These are phyloP conservation scores for Asarcornis scutulata DNA, from an alignment of 2,113 vertebrate genomes.

Conservation along the genomic window DNA sequence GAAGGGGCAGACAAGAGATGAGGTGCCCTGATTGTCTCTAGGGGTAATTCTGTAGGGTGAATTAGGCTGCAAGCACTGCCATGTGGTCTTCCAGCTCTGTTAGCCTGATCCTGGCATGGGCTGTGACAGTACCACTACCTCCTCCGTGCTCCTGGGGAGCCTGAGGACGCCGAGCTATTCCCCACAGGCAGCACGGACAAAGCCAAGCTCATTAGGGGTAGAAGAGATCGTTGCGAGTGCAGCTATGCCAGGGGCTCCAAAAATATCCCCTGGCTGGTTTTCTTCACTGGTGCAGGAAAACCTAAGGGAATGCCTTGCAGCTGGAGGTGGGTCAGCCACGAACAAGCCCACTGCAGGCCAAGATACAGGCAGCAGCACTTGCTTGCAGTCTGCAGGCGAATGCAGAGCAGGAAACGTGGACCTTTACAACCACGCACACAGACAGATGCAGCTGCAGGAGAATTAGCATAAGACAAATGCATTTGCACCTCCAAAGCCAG, in stretches of 20 bases:
- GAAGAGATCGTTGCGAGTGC: background rate
- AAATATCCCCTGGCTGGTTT: background rate
- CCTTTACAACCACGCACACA: background rate
- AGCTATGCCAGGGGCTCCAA: background rate
- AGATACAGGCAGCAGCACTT: background rate
- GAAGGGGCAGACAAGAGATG: background rate
- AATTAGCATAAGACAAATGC: background rate
- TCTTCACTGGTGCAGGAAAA: background rate
- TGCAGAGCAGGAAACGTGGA: background rate
- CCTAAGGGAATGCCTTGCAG: background rate
- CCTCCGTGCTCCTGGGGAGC: background rate
- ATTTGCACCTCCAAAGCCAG: slow-evolving; percentile 37
- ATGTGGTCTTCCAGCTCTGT: background rate
- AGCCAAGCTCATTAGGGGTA: background rate
- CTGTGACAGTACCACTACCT: background rate
- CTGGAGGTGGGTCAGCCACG: background rate
- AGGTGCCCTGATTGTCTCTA: background rate
- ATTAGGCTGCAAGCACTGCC: background rate
- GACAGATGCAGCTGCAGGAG: background rate
- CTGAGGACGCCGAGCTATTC: background rate
- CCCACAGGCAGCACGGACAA: background rate
- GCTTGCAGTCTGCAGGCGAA: background rate
- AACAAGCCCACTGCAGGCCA: background rate
- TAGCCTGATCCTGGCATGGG: background rate
- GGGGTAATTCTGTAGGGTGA: background rate